Conservation (phyloP, 2,888 invertebrate species). For the Reticulitermes lucifugus region DNA sequence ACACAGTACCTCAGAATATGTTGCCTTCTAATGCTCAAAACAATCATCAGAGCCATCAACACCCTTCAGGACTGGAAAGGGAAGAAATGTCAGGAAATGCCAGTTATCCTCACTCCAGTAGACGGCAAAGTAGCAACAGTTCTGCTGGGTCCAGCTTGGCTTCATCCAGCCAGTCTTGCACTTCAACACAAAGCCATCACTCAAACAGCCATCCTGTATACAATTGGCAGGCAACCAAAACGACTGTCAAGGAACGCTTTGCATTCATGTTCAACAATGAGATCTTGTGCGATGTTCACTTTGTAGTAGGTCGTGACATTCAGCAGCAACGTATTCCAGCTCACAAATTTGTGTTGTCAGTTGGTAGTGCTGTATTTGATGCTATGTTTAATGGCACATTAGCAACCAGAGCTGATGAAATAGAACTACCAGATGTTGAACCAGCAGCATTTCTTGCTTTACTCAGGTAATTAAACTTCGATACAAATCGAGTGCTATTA, state of each 20-base stretch:
- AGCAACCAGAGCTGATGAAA: constrained; percentile 75
- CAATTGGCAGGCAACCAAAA: constrained; percentile 81
- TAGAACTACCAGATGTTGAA: constrained; percentile 86
- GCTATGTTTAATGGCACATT: constrained; percentile 87
- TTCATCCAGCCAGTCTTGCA: background rate
- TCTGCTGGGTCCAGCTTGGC: background rate
- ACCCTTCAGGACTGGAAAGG: constrained; percentile 30
- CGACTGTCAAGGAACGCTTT: constrained; percentile 79
- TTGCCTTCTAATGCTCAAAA: constrained; percentile 63
- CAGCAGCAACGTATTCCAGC: constrained; percentile 80
- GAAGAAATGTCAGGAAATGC: background rate
- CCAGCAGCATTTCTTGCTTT: constrained; percentile 83
- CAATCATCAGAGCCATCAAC: constrained; percentile 44
- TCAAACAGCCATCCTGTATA: constrained; percentile 58
- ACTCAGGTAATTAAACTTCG: constrained; percentile 64
- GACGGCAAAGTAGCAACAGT: constrained; percentile 17
- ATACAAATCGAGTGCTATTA: background rate
- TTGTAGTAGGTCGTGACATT: constrained; percentile 79
- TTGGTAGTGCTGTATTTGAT: constrained; percentile 88
- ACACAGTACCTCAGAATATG: constrained; percentile 66
- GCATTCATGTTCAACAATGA: constrained; percentile 77
- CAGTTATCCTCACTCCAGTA: constrained; percentile 5
- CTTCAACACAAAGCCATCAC: constrained; percentile 27
- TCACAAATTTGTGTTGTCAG: constrained; percentile 82
- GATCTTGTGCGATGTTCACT: constrained; percentile 79